Evolutionary conservation across 1,140 invertebrate genomes (phyloP), one percentile per base, ranked within the genome.

Genomic region (Rhopalosiphum padi): DNA sequence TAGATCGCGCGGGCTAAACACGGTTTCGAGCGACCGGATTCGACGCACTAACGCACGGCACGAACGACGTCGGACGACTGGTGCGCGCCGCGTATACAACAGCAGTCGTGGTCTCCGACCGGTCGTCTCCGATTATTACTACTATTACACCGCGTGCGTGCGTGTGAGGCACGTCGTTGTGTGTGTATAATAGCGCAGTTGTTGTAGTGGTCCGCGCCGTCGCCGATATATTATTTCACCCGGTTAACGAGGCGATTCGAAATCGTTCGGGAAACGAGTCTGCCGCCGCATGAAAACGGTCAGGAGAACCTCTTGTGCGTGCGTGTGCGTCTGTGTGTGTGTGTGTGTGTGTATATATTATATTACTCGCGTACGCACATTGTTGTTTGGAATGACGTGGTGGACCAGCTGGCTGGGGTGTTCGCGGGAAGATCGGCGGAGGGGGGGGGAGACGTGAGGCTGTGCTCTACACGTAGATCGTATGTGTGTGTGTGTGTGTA

Each of bases 211-310:
- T 46, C 83, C 43, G 46, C 25, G 8, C 68, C 11, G 41, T 30
- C 46, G 35, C n/a, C 87, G 87, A 46, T 53, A 53, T 92, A 92
- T 92, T 92, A 92, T 92, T 92, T 92, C 91, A 92, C 91, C 91
- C 91, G 91, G 91, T 92, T 92, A 92, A 92, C 91, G 68, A 92
- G 91, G 41, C 91, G 91, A 92, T 92, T 92, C 91, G 91, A 92
- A 92, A 91, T 91, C 90, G 90, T 82, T 91, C 90, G 90, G 90
- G 68, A 83, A 92, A 92, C 91, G 91, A 92, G 91, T 92, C 77
- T 35, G 68, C 87, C 48, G 87, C 48, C 68, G 43, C 43, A 77
- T 48, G 90, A 77, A 91, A 91, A 83, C 90, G 90, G 68, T 91
- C 90, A 51, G 90, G 46, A 90, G 90, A 68, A 90, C 55, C 89